Evolutionary conservation across 2,797 vertebrate species (phyloP), one percentile per base, ranked within the genome.

Genomic region (Syncerus caffer): DNA sequence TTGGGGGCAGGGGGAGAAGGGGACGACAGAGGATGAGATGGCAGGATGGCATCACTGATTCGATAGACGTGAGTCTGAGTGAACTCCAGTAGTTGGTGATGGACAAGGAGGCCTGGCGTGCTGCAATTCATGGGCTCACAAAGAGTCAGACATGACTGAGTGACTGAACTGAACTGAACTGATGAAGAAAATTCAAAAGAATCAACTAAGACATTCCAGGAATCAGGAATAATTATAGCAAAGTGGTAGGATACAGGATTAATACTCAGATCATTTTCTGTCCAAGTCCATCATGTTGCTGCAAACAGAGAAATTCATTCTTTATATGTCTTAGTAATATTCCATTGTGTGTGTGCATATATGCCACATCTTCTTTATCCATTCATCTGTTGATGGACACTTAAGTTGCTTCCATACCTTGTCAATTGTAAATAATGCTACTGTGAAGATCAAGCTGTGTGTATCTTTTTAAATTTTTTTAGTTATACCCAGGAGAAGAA

Each of bases 11-110:
- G 2, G 14, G 6, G 10, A 60, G 12, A 60, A 29, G 25, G 58
- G 58, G 27, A 29, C 0, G 1, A 29, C 27, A 3, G 27, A 29
- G 12, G 27, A 60, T 29, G 58, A 60, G 27, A 60, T 60, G 58
- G 58, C 27, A 60, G 58, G 27, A 29, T 60, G 27, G 58, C 6
- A 29, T 60, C 25, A 60, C 58, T 0, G 12, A 14, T 58, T 60
- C 2, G 6, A 60, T 29, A 58, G 58, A 60, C 1, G 0, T 29
- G 58, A 60, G 12, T 60, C 0, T 60, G 58, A 60, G 5, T 60
- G 12, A 3, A 29, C 12, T 60, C 27, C 12, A 0, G 0, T 27
- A 60, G 12, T 29, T 60, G 58, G 5, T 60, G 58, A 60, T 60
- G 27, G 58, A 29, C 58, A 29, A 27, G 27, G 5, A 29, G 27